Base-by-base conservation (phyloP, 2,888 invertebrate species). In the Aleiodes testaceus region DNA sequence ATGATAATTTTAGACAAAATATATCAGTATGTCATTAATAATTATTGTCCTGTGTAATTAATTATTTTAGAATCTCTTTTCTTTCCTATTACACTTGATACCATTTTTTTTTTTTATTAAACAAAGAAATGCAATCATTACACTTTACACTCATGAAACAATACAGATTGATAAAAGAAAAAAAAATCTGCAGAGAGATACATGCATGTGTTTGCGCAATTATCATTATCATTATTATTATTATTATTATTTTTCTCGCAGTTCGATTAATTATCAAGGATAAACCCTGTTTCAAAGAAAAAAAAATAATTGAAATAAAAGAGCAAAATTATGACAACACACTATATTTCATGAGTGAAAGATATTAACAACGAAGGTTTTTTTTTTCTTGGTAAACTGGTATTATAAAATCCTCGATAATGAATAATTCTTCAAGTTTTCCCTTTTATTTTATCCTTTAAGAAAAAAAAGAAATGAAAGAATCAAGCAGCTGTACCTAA, bases 401-500 rank as follows among this genome's bases (percentile, higher is more conserved):
- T 36, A 36, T 36, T 11, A 36, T 36, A 9, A n/a, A 36, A 2
- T 36, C 9, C 36, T 36, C 36, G 36, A 36, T 36, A 36, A 36
- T 36, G 7, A 36, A 5, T 36, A 36, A 9, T 7, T 36, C 11
- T 36, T 6, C 36, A 36, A 9, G 5, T 5, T 50, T 59, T 59
- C 7, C 11, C 36, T 65, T 20, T 67, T 16, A 65, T 64, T 70
- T 50, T 22, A 42, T 36, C 45, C 22, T 52, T 64, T 44, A 2
- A 12, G 36, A 55, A 55, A 3, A 67, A 66, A 73, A 70, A 74
- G 22, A 50, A 64, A 76, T 79, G 77, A 82, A 78, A 82, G 81
- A 82, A 85, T 83, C 82, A 83, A 82, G 82, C 83, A 85, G 80
- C 81, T 82, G 85, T 85, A 85, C 85, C 85, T 85, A 84, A 85